Evolutionary conservation across 2,797 vertebrate species (phyloP).

Genomic region (Sebastes variabilis): DNA sequence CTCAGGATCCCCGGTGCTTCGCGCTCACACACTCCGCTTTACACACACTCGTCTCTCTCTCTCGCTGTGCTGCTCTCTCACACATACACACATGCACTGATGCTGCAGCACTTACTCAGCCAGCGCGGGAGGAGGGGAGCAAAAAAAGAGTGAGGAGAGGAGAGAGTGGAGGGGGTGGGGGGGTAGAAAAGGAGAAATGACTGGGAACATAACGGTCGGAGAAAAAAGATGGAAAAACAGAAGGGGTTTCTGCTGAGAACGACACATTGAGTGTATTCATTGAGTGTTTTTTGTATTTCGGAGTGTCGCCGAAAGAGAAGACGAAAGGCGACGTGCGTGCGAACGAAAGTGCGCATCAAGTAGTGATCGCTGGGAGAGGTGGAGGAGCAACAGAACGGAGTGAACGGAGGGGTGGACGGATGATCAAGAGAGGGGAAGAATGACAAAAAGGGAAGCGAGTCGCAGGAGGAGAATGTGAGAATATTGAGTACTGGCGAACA

Average conservation of each 20-base stretch:
- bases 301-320: neutral
- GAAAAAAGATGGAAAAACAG: slow-evolving; percentile 29
- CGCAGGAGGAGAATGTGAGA: slow-evolving; percentile 20
- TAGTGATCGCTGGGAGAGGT: slow-evolving; percentile 33
- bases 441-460: slow-evolving; percentile 30
- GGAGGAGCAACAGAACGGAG: slow-evolving; percentile 30
- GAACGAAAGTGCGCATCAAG: slow-evolving; percentile 57
- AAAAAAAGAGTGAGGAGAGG: slow-evolving; percentile 47
- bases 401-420: slow-evolving; percentile 55
- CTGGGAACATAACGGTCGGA: slow-evolving; percentile 59
- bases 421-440: slow-evolving; percentile 17
- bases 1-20: slow-evolving; percentile 74
- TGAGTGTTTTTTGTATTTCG: slow-evolving; percentile 26
- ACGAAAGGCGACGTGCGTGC: neutral
- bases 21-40: slow-evolving; percentile 62
- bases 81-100: slow-evolving; percentile 74
- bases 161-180: neutral
- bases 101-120: slow-evolving; percentile 82
- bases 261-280: slow-evolving; percentile 26
- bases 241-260: slow-evolving; percentile 21
- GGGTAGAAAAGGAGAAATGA: slow-evolving; percentile 35
- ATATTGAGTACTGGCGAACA: slow-evolving; percentile 43
- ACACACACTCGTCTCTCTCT: slow-evolving; percentile 51
- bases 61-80: slow-evolving; percentile 44
- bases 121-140: slow-evolving; percentile 75